Conservation (phyloP, 2,113 vertebrate genomes). For the Rhinopomastus cyanomelas region DNA sequence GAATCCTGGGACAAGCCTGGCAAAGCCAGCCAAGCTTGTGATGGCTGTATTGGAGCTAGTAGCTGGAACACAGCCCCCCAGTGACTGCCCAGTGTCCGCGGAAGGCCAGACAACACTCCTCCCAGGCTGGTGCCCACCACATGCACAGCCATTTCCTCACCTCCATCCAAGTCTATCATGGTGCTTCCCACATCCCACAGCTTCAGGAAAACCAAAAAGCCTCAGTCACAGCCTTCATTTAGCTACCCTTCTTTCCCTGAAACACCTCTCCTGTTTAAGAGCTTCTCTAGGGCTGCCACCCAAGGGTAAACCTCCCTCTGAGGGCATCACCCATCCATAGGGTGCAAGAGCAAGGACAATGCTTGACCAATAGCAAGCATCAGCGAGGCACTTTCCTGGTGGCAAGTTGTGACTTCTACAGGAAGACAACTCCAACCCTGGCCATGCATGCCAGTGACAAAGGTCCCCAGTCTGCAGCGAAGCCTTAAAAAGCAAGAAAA, state of each 20-base stretch:
- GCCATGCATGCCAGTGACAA: background rate
- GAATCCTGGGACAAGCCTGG: background rate
- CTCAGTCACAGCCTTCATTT: background rate
- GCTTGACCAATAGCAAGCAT: rapidly evolving
- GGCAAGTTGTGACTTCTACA: background rate
- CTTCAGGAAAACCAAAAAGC: slow-evolving; percentile 46
- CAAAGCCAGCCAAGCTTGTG: background rate
- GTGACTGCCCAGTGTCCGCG: background rate
- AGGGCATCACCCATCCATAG: rapidly evolving
- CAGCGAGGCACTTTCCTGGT: background rate
- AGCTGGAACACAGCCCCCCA: background rate
- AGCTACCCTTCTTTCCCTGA: background rate
- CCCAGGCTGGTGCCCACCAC: background rate
- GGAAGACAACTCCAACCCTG: background rate
- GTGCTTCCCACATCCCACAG: slow-evolving; percentile 39
- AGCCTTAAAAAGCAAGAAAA: background rate
- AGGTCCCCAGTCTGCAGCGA: rapidly evolving
- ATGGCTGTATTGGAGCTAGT: background rate
- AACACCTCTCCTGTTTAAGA: background rate
- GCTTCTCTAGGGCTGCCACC: background rate
- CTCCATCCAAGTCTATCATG: slow-evolving; percentile 2
- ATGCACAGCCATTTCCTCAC: background rate
- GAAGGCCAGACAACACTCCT: background rate
- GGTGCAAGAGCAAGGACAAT: rapidly evolving
- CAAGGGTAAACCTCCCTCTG: background rate